These are phyloP conservation scores for Apaloderma vittatum DNA, from an alignment of 2,113 vertebrate species.

Conservation along the genomic window DNA sequence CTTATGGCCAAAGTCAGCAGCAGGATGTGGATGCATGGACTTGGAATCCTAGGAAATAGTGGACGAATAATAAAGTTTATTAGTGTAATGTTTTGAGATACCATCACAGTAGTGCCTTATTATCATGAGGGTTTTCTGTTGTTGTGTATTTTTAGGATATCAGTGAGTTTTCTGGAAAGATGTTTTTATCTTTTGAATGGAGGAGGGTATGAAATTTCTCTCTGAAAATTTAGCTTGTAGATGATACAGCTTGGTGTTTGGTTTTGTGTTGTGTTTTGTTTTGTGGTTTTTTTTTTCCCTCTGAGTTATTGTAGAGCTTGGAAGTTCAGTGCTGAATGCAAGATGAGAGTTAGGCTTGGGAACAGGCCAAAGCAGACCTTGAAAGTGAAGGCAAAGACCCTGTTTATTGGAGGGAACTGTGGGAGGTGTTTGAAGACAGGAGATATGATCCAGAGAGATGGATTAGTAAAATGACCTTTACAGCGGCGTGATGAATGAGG, in stretches of 20 bases:
- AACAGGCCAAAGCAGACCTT: not conserved
- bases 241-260: not conserved
- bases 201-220: not conserved
- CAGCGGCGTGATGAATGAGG: not conserved
- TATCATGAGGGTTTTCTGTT: not conserved
- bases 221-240: not conserved
- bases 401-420: not conserved
- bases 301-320: not conserved
- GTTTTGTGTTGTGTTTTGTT: not conserved
- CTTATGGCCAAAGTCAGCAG: not conserved
- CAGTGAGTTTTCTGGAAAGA: not conserved
- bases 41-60: not conserved
- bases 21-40: not conserved
- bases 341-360: not conserved
- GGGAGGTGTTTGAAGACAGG: not conserved
- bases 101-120: not conserved
- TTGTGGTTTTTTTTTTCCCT: too few relatives aligned
- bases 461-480: conserved; percentile 47
- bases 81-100: not conserved
- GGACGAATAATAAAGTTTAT: not conserved
- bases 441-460: not conserved
- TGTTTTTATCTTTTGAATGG: not conserved
- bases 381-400: not conserved
- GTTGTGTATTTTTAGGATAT: not conserved
- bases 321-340: not conserved